A percentile compares a stretch with the other conserved stretches of the same genome.
phyloP scores from a whole-genome alignment of 2,888 invertebrate genomes.

The Ochlodes sylvanus region DNA sequence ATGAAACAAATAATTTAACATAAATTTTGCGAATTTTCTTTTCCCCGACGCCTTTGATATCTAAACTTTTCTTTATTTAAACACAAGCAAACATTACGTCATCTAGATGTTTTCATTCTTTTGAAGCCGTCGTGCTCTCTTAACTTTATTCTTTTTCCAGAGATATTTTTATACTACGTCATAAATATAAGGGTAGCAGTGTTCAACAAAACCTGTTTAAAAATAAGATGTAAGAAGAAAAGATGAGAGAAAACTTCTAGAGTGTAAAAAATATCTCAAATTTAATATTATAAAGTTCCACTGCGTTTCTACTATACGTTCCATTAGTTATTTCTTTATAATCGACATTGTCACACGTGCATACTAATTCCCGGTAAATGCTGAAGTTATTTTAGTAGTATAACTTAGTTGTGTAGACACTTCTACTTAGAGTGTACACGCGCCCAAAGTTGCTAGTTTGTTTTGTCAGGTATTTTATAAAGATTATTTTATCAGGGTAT shows the following conservation, averaged over 20 bases:
- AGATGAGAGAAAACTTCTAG: neutral
- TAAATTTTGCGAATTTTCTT: neutral
- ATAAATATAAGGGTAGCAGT: slow-evolving; percentile 6
- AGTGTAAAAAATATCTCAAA: neutral
- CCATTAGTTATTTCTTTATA: too few species aligned
- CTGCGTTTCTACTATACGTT: neutral
- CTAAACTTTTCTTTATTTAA: slow-evolving; percentile 6
- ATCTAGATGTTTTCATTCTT: slow-evolving; percentile 15
- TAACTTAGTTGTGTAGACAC: too few species aligned
- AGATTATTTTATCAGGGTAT: too few species aligned
- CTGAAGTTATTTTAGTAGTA: too few species aligned
- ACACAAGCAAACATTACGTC: slow-evolving; percentile 5
- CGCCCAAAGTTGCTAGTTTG: too few species aligned
- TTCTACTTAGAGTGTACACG: too few species aligned
- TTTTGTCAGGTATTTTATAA: too few species aligned
- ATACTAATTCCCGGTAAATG: too few species aligned
- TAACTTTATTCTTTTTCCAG: slow-evolving; percentile 5
- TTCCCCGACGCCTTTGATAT: slow-evolving; percentile 1
- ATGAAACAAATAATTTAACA: slow-evolving; percentile 5
- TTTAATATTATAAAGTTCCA: slow-evolving; percentile 1
- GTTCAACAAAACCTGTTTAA: slow-evolving; percentile 5
- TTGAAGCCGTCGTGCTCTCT: slow-evolving; percentile 9
- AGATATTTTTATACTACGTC: slow-evolving; percentile 14
- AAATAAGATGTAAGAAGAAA: neutral
- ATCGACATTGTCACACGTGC: too few species aligned